Evolutionary conservation across 2,888 invertebrate species (phyloP).

Genomic region (Tipula unca): DNA sequence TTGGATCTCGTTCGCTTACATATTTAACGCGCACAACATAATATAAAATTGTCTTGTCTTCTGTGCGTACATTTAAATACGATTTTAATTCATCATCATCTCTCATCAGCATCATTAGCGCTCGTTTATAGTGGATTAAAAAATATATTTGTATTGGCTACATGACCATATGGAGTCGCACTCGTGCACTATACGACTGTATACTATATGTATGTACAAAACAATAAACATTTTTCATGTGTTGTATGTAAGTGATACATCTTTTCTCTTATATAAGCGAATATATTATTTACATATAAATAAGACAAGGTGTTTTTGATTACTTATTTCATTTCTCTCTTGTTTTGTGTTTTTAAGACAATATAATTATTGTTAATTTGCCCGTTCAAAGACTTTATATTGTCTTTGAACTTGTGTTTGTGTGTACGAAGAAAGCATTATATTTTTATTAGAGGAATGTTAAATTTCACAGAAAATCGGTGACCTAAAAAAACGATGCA

Average conservation of each 20-base stretch:
- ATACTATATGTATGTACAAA: background rate
- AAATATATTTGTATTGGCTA: background rate
- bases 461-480: background rate
- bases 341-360: background rate
- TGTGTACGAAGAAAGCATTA: background rate
- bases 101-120: background rate
- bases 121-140: background rate
- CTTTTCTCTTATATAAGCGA: background rate
- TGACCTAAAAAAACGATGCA: background rate
- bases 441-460: background rate
- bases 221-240: background rate
- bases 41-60: background rate
- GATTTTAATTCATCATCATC: background rate
- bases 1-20: background rate
- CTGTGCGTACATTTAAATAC: background rate
- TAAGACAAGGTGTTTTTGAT: background rate
- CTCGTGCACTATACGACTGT: background rate
- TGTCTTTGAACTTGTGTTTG: background rate
- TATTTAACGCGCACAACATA: background rate
- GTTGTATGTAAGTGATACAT: background rate
- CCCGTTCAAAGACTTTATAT: background rate
- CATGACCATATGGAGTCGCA: background rate
- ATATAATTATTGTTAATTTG: background rate
- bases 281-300: too few relatives aligned
- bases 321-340: background rate